Evolutionary conservation across 2,113 vertebrate genomes (phyloP).

Genomic region (Xenotilapia caudafasciata): DNA sequence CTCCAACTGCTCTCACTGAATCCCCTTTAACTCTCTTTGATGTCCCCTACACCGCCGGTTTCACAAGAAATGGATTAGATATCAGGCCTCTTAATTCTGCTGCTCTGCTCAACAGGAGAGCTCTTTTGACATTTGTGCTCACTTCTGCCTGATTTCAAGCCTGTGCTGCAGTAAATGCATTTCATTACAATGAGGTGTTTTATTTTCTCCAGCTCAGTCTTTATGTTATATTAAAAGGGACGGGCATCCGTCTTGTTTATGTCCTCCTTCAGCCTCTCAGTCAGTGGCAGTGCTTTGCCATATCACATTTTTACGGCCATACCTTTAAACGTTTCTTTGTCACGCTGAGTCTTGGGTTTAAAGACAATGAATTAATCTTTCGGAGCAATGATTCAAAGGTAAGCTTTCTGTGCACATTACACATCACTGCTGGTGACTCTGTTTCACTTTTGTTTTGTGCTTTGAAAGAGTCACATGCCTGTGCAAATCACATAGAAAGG

Average conservation of each 20-base stretch:
- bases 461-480: background rate
- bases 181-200: conserved; percentile 72
- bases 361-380: conserved; percentile 53
- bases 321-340: conserved; percentile 61
- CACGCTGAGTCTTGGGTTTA: conserved; percentile 52
- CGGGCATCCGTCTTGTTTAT: conserved; percentile 72
- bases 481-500: background rate
- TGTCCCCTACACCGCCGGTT: conserved; percentile 61
- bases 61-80: conserved; percentile 72
- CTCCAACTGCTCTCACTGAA: conserved; percentile 52
- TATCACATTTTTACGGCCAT: conserved; percentile 66
- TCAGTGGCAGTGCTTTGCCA: conserved; percentile 68
- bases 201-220: conserved; percentile 62
- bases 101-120: conserved; percentile 63
- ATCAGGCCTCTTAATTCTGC: conserved; percentile 63
- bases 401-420: background rate
- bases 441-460: background rate
- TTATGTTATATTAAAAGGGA: conserved; percentile 71
- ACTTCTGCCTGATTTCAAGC: conserved; percentile 64
- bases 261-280: conserved; percentile 57
- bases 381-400: conserved; percentile 44
- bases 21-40: conserved; percentile 70
- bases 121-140: conserved; percentile 64
- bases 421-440: background rate
- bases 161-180: conserved; percentile 62